phyloP scores from a whole-genome alignment of 2,797 vertebrate genomes.

The Gephyroberyx darwinii region DNA sequence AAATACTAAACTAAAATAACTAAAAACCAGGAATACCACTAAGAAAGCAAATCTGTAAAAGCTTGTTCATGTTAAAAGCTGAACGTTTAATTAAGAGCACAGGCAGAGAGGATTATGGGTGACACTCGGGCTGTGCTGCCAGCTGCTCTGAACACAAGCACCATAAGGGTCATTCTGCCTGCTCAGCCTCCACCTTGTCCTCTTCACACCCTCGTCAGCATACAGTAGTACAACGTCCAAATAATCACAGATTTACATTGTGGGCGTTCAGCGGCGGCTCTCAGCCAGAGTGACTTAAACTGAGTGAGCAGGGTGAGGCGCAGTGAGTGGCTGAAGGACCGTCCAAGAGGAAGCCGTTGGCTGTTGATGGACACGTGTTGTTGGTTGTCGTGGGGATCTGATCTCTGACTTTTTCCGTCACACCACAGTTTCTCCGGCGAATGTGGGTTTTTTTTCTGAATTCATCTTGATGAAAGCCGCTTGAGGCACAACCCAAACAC shows the following conservation, averaged over 20 bases:
- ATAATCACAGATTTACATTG: slow-evolving; percentile 40
- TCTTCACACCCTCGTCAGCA: slow-evolving; percentile 53
- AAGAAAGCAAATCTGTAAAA: neutral
- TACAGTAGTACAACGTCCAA: slow-evolving; percentile 10
- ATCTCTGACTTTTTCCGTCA: slow-evolving; percentile 18
- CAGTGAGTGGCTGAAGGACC: neutral
- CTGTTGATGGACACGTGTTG: slow-evolving; percentile 35
- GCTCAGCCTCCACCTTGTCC: slow-evolving; percentile 34
- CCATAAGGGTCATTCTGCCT: slow-evolving; percentile 49
- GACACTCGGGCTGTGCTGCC: slow-evolving; percentile 55
- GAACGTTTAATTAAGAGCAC: slow-evolving; percentile 63
- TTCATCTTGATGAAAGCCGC: too few species aligned
- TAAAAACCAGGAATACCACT: neutral
- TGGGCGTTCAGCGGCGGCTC: slow-evolving; percentile 15
- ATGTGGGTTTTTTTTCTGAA: too few species aligned
- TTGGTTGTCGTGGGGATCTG: slow-evolving; percentile 14
- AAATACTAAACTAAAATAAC: neutral
- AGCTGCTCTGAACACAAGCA: slow-evolving; percentile 66
- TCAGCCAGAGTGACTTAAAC: neutral
- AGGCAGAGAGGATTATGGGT: slow-evolving; percentile 67
- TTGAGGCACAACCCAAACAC: too few species aligned
- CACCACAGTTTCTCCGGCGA: neutral
- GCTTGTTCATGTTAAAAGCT: slow-evolving; percentile 12
- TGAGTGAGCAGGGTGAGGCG: neutral
- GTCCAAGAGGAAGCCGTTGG: slow-evolving; percentile 17